These are phyloP conservation scores for Gallinago paraguaiae DNA, from an alignment of 2,113 vertebrate species.

Conservation along the genomic window DNA sequence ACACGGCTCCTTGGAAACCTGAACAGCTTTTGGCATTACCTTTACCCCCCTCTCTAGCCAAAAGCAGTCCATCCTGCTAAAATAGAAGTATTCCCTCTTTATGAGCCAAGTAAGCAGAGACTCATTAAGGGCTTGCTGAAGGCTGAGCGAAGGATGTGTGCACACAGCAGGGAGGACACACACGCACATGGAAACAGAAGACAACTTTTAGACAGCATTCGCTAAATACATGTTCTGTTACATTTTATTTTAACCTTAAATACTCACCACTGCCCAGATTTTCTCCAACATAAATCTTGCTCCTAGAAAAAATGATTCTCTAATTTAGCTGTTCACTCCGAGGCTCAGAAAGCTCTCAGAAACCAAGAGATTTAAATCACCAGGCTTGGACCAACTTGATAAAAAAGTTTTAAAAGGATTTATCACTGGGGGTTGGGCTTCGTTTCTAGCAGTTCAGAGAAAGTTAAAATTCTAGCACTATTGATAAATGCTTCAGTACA, in stretches of 20 bases:
- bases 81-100: neutral
- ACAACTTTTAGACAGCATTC: neutral
- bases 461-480: conserved; percentile 32
- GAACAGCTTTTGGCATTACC: neutral
- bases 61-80: neutral
- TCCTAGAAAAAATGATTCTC: neutral
- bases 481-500: conserved; percentile 25
- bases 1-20: neutral
- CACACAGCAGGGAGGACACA: neutral
- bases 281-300: neutral
- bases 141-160: neutral
- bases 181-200: neutral
- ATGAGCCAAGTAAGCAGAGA: neutral
- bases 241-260: conserved; percentile 12
- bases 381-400: conserved; percentile 42
- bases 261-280: neutral
- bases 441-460: conserved; percentile 10
- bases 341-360: neutral
- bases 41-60: neutral
- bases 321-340: conserved; percentile 1
- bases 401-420: neutral
- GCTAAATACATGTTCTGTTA: neutral
- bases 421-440: neutral
- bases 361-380: conserved; percentile 42
- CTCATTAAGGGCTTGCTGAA: neutral